These are phyloP conservation scores for Capromys pilorides DNA, from an alignment of 2,797 vertebrate species.

Conservation along the genomic window DNA sequence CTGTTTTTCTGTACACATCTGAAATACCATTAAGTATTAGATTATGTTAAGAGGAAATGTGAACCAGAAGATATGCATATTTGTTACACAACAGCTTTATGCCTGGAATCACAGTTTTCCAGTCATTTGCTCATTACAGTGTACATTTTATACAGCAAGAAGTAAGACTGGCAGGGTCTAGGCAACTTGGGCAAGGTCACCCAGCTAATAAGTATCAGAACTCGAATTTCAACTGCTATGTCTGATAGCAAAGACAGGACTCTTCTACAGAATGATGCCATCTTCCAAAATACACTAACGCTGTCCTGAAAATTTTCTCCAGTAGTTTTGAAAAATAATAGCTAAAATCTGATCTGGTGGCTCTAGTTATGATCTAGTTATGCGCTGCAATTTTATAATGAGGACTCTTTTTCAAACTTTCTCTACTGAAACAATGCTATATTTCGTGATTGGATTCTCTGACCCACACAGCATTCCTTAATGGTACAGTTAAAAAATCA, in stretches of 20 bases:
- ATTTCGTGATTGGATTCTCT: not conserved
- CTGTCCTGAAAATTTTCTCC: not conserved
- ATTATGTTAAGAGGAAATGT: not conserved
- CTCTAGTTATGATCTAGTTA: not conserved
- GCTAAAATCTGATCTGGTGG: not conserved
- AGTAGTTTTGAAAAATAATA: not conserved
- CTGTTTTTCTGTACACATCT: not conserved
- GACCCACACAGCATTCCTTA: not conserved
- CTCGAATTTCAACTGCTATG: not conserved
- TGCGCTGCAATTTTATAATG: not conserved
- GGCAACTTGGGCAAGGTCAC: not conserved
- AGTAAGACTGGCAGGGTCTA: not conserved
- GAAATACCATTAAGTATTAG: constrained; percentile 26
- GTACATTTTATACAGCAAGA: not conserved
- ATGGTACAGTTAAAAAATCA: constrained; percentile 17
- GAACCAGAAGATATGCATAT: not conserved
- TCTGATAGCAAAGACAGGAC: not conserved
- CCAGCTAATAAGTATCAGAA: not conserved
- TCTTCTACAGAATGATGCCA: not conserved
- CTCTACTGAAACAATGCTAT: not conserved
- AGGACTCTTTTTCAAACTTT: not conserved
- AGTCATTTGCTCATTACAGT: not conserved
- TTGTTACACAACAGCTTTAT: not conserved
- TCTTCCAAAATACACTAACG: not conserved
- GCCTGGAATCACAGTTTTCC: not conserved